These are phyloP conservation scores for Invenusta paracnida DNA, from an alignment of 2,888 invertebrate species.

Conservation along the genomic window DNA sequence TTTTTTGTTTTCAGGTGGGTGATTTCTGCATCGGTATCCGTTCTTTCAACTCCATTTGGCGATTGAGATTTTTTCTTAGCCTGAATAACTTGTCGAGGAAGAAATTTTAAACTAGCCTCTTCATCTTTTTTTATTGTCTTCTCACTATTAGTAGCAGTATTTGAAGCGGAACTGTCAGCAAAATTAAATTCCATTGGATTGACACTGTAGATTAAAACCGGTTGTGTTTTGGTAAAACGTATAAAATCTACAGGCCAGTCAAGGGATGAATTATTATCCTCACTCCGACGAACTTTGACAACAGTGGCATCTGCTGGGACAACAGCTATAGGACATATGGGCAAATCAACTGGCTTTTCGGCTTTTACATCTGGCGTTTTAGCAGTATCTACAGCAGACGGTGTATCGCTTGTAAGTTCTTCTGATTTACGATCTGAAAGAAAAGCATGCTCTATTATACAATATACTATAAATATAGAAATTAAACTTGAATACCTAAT, in stretches of 20 bases:
- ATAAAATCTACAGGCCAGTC: constrained; percentile 10
- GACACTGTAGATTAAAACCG: not conserved
- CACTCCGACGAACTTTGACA: not conserved
- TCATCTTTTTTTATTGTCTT: not conserved
- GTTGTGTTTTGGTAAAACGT: not conserved
- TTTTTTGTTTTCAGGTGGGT: not conserved
- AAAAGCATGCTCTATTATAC: too few species aligned
- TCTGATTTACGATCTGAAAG: not conserved
- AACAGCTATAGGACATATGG: not conserved
- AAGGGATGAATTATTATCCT: not conserved
- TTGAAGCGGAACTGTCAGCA: not conserved
- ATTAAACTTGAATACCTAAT: too few species aligned
- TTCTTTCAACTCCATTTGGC: not conserved
- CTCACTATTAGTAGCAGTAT: not conserved
- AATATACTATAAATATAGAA: too few species aligned
- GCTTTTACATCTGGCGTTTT: not conserved
- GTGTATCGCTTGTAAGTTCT: not conserved
- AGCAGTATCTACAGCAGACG: not conserved
- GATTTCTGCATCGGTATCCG: not conserved
- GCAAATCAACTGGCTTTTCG: not conserved
- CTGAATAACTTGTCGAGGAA: constrained; percentile 9
- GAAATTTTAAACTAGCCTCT: not conserved
- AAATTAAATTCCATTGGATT: not conserved
- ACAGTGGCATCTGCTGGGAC: not conserved
- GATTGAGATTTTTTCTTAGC: not conserved